Conservation (phyloP, 2,888 invertebrate genomes). For the Eurytoma adleriae region DNA sequence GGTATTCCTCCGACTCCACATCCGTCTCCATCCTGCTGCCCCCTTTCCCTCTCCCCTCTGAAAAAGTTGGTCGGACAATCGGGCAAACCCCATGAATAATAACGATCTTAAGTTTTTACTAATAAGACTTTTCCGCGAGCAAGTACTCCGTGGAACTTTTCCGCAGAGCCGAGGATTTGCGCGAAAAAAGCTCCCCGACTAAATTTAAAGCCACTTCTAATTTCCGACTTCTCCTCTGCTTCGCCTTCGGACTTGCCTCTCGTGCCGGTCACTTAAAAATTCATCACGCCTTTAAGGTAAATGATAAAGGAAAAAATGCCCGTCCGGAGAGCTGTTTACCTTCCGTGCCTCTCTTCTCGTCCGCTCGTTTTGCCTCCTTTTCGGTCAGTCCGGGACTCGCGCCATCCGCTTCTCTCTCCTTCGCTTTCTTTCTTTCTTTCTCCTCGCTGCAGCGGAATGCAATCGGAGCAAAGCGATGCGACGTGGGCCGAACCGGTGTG, state of each 20-base stretch:
- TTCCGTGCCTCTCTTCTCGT: conserved; percentile 47
- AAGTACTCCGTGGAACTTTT: no score
- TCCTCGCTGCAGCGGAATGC: conserved; percentile 65
- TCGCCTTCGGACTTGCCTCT: neutral
- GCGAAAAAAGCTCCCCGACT: no score
- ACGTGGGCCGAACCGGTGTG: conserved; percentile 50
- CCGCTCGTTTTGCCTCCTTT: conserved; percentile 21
- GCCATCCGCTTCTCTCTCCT: conserved; percentile 29
- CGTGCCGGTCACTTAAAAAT: neutral
- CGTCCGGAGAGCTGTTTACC: conserved; percentile 36
- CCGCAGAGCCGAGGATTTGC: no score
- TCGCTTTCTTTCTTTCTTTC: conserved; percentile 31
- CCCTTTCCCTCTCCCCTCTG: no score
- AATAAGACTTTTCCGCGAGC: no score
- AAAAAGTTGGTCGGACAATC: no score
- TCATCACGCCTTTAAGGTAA: neutral
- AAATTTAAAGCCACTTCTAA: no score
- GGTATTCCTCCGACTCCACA: no score
- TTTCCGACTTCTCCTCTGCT: neutral
- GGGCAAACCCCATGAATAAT: no score
- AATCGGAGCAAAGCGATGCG: conserved; percentile 68
- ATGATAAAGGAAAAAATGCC: no score
- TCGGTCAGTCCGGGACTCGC: conserved; percentile 16
- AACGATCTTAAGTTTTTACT: no score
- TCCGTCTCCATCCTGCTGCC: no score